Evolutionary conservation across 2,888 invertebrate species (phyloP).

Genomic region (Leucania comma): DNA sequence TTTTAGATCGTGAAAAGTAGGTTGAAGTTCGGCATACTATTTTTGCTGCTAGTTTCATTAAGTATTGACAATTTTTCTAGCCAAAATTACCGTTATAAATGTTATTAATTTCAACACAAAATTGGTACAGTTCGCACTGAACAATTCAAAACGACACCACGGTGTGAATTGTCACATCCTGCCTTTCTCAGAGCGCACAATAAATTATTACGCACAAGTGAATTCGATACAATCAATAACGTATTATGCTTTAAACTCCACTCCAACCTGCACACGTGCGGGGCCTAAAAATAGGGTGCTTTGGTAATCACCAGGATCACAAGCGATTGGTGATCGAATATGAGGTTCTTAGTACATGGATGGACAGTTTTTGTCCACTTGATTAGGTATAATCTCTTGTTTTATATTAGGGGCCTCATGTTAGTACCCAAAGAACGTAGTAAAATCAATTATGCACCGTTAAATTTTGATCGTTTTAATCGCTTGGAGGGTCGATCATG

Average conservation of each 20-base stretch:
- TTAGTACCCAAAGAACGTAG: not conserved
- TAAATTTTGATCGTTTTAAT: not conserved
- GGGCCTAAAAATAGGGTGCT: slow-evolving; percentile 45
- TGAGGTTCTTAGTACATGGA: slow-evolving; percentile 22
- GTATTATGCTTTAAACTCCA: slow-evolving; percentile 60
- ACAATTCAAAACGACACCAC: not conserved
- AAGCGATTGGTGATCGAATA: slow-evolving; percentile 20
- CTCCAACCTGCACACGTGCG: slow-evolving; percentile 56
- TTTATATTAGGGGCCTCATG: not conserved
- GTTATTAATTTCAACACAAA: not conserved
- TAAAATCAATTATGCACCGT: no score
- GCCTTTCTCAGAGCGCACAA: slow-evolving; percentile 45
- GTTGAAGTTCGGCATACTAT: no score
- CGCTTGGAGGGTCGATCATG: no score
- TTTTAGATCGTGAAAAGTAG: no score
- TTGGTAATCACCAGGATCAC: slow-evolving; percentile 30
- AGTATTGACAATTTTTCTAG: no score
- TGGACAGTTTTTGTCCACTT: slow-evolving; percentile 14
- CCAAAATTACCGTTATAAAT: not conserved
- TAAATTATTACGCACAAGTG: slow-evolving; percentile 46
- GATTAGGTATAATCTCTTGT: slow-evolving; percentile 36
- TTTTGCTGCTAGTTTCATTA: no score
- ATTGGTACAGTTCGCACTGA: not conserved
- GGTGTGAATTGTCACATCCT: slow-evolving; percentile 55
- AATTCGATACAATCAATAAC: slow-evolving; percentile 60